These are phyloP conservation scores for Esox lucius DNA, from an alignment of 2,797 vertebrate genomes.

Conservation along the genomic window DNA sequence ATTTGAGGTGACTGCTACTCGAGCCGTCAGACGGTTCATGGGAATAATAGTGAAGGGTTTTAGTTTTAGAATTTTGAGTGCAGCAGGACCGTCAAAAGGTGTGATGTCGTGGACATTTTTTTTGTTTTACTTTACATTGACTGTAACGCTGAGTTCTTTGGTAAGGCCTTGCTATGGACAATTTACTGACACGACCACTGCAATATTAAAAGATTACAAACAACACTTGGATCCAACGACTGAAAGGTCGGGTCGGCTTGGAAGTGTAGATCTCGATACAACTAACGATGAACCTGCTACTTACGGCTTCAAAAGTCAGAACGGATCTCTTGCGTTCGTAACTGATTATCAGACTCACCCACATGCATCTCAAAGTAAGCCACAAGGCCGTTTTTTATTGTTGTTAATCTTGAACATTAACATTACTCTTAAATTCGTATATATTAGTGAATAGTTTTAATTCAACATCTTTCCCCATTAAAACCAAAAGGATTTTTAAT, in stretches of 20 bases:
- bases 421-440: too few species aligned
- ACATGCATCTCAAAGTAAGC: background rate
- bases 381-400: background rate
- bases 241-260: background rate
- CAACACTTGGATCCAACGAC: background rate
- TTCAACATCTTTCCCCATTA: too few species aligned
- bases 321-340: conserved; percentile 25
- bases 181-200: background rate
- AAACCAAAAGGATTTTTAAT: too few species aligned
- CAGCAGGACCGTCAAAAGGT: background rate
- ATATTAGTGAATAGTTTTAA: too few species aligned
- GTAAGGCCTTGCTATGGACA: conserved; percentile 15
- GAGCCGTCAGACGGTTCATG: background rate
- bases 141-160: background rate
- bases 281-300: background rate
- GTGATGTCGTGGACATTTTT: conserved; percentile 17
- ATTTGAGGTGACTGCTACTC: background rate
- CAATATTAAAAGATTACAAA: background rate
- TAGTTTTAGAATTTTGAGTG: background rate
- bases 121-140: background rate
- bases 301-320: background rate
- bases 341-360: background rate
- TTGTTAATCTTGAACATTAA: too few species aligned
- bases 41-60: background rate
- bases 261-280: background rate